Percentiles rank a stretch among this genome's conserved stretches.
Conservation (phyloP, 53 echinoderm and acorn worm genomes). For the Zoroaster sp. region DNA sequence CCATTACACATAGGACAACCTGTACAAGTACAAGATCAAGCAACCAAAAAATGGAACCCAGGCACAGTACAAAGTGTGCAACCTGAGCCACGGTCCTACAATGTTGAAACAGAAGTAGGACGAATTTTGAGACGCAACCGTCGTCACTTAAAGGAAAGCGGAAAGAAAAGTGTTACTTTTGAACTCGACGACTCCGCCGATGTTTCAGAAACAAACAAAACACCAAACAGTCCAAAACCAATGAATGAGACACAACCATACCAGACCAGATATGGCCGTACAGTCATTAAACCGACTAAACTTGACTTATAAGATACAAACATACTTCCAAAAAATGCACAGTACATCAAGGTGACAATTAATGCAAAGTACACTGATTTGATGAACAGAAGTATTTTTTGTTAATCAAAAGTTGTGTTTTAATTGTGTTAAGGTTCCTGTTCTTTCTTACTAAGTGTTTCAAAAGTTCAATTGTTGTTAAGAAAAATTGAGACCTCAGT, state of each 20-base stretch:
- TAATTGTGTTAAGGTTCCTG: no score
- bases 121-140: conserved; percentile 56
- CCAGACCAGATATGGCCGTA: conserved; percentile 16
- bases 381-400: no score
- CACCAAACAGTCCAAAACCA: background rate
- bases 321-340: no score
- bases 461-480: no score
- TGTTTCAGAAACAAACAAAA: background rate
- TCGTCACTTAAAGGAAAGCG: conserved; percentile 22
- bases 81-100: conserved; percentile 67
- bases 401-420: no score
- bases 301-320: conserved; percentile 28
- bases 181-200: conserved; percentile 8
- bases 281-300: conserved; percentile 7
- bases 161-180: conserved; percentile 25
- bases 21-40: conserved; percentile 23
- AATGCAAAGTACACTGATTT: no score
- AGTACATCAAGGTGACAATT: no score
- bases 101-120: conserved; percentile 53
- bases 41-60: conserved; percentile 38
- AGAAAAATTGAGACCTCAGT: no score
- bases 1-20: conserved; percentile 20
- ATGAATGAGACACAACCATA: background rate
- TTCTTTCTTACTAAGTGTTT: no score
- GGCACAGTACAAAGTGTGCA: conserved; percentile 12